Evolutionary conservation across 2,888 invertebrate genomes (phyloP).

Genomic region (Arctia plantaginis): DNA sequence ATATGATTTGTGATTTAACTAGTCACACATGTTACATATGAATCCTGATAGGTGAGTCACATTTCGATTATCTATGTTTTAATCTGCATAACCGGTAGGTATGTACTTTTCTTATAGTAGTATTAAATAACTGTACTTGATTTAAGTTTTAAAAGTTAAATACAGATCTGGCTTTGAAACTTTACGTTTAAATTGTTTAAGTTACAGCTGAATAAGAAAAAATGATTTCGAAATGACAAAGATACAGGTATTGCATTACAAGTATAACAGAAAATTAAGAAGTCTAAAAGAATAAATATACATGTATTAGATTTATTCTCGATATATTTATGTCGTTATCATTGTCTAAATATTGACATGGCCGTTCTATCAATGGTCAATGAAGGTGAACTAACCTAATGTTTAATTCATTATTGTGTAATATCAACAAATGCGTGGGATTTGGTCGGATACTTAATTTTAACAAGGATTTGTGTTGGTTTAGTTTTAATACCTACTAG

Average conservation of each 20-base stretch:
- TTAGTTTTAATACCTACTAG: neutral
- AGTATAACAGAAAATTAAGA: neutral
- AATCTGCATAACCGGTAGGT: neutral
- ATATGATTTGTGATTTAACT: constrained; percentile 44
- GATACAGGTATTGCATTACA: neutral
- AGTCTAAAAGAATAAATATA: neutral
- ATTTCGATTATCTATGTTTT: constrained; percentile 3
- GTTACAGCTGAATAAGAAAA: neutral
- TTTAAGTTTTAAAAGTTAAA: constrained; percentile 4
- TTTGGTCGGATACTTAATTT: neutral
- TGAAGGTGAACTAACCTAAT: constrained; percentile 20
- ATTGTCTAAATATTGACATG: constrained; percentile 14
- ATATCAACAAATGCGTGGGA: constrained; percentile 9
- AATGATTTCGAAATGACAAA: neutral
- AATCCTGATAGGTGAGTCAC: constrained; percentile 11
- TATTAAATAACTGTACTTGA: neutral
- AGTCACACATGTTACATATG: constrained; percentile 26
- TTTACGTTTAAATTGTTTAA: neutral
- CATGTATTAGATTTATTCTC: neutral
- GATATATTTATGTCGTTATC: constrained; percentile 1
- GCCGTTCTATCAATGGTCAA: constrained; percentile 9
- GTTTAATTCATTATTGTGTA: constrained; percentile 22
- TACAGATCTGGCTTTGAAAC: constrained; percentile 1
- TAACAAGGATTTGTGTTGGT: neutral
- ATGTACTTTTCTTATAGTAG: neutral